phyloP scores from a whole-genome alignment of 2,888 invertebrate species.

The Isotomurus palustris region DNA sequence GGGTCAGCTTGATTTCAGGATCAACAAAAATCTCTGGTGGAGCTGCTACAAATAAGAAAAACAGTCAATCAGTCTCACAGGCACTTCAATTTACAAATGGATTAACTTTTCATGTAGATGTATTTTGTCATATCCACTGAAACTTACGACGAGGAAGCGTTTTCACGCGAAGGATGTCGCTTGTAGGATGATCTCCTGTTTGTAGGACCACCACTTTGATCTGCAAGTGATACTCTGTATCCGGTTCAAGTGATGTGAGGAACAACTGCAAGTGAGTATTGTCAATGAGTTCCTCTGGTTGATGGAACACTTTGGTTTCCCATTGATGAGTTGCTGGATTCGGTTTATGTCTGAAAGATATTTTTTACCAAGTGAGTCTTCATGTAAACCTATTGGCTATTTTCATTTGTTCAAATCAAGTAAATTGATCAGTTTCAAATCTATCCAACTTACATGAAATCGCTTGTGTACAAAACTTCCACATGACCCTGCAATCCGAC shows the following conservation, averaged over 20 bases:
- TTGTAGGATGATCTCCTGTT: conserved; percentile 50
- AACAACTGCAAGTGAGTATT: conserved; percentile 82
- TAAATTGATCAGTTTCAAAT: too few species aligned
- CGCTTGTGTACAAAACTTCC: conserved; percentile 74
- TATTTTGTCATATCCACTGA: not conserved
- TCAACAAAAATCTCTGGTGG: conserved; percentile 65
- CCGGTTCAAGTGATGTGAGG: conserved; percentile 67
- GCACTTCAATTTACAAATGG: not conserved
- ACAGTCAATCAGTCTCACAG: not conserved
- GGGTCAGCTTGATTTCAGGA: conserved; percentile 66
- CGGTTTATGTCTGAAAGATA: conserved; percentile 45
- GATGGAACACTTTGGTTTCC: conserved; percentile 80
- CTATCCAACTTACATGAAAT: conserved; percentile 60
- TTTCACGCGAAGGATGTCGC: conserved; percentile 68
- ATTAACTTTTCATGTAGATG: not conserved
- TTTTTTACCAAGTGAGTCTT: too few species aligned
- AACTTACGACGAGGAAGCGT: conserved; percentile 57
- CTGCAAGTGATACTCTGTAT: conserved; percentile 75
- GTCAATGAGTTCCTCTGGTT: conserved; percentile 77
- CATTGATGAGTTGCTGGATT: conserved; percentile 56
- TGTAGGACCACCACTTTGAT: conserved; percentile 71
- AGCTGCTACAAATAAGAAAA: too few species aligned
- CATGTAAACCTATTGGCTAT: too few species aligned
- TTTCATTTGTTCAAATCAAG: too few species aligned
- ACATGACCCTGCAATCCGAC: conserved; percentile 83